A percentile compares a stretch with the other conserved stretches of the same genome.
phyloP scores from a whole-genome alignment of 2,797 vertebrate genomes.

The Enteromius radiatus region DNA sequence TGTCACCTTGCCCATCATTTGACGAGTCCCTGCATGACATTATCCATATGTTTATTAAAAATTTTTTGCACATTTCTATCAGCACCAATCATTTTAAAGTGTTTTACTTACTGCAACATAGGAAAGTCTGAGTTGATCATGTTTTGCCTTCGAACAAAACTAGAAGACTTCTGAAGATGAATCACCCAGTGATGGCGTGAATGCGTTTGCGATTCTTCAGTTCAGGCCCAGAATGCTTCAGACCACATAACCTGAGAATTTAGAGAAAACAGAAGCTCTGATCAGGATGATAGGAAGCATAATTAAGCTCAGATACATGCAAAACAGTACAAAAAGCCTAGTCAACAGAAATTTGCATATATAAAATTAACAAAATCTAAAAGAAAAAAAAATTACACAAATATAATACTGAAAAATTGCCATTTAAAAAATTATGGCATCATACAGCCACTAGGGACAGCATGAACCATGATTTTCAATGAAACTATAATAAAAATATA shows the following conservation, averaged over 20 bases:
- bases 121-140: conserved; percentile 99
- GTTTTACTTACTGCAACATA: conserved; percentile 92
- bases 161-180: conserved; percentile 10
- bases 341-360: not conserved
- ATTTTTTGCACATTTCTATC: not conserved
- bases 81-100: not conserved
- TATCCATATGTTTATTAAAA: not conserved
- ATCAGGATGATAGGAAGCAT: not conserved
- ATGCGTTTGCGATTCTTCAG: conserved; percentile 12
- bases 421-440: not conserved
- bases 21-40: conserved; percentile 82
- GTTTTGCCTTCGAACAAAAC: conserved; percentile 17
- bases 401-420: not conserved
- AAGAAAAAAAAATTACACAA: not conserved
- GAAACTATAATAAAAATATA: conserved; percentile 11
- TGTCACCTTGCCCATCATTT: conserved; percentile 83
- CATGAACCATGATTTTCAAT: conserved; percentile 25
- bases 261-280: not conserved
- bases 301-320: not conserved
- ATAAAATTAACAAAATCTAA: not conserved
- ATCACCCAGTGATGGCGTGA: conserved; percentile 40
- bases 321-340: not conserved
- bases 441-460: conserved; percentile 53
- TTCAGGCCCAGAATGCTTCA: conserved; percentile 40
- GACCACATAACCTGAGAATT: conserved; percentile 49